Evolutionary conservation across 64 coral and sea anemone genomes (phyloP).

Genomic region (Trachythela sp.): DNA sequence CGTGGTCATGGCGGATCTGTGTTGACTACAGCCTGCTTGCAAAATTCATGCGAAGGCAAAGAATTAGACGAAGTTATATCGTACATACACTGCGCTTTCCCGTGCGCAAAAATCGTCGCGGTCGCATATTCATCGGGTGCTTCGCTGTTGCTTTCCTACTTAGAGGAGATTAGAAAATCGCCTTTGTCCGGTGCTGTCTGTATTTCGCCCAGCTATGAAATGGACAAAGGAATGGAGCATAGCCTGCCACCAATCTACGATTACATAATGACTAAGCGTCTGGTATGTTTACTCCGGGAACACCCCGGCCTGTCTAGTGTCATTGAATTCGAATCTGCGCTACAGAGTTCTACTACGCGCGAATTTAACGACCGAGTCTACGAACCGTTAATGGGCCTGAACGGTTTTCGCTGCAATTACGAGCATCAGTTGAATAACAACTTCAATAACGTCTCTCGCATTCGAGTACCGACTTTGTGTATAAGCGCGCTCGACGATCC

Average conservation of each 20-base stretch:
- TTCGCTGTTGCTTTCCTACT: slow-evolving; percentile 67
- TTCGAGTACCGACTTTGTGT: slow-evolving; percentile 75
- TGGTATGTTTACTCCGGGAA: slow-evolving; percentile 60
- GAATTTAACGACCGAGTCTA: slow-evolving; percentile 83
- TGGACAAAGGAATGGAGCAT: slow-evolving; percentile 63
- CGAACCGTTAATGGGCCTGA: slow-evolving; percentile 45
- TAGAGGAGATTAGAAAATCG: slow-evolving; percentile 51
- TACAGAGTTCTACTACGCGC: slow-evolving; percentile 62
- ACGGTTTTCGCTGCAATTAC: slow-evolving; percentile 51
- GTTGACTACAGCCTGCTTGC: slow-evolving; percentile 73
- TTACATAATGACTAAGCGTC: slow-evolving; percentile 64
- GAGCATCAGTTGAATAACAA: slow-evolving; percentile 88
- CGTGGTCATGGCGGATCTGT: slow-evolving; percentile 69
- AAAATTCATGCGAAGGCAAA: slow-evolving; percentile 68
- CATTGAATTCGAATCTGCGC: slow-evolving; percentile 64
- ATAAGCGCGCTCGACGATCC: slow-evolving; percentile 86
- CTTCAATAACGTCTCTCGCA: slow-evolving; percentile 72
- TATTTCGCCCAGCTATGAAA: slow-evolving; percentile 90
- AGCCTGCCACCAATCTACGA: slow-evolving; percentile 73
- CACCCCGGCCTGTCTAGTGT: slow-evolving; percentile 70
- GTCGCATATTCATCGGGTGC: slow-evolving; percentile 69
- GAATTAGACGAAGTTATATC: slow-evolving; percentile 81
- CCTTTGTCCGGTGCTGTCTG: slow-evolving; percentile 65
- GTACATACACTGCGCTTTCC: slow-evolving; percentile 73
- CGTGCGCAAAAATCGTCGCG: slow-evolving; percentile 73